Base-by-base conservation (phyloP, 2,113 vertebrate species). In the Rhea pennata region DNA sequence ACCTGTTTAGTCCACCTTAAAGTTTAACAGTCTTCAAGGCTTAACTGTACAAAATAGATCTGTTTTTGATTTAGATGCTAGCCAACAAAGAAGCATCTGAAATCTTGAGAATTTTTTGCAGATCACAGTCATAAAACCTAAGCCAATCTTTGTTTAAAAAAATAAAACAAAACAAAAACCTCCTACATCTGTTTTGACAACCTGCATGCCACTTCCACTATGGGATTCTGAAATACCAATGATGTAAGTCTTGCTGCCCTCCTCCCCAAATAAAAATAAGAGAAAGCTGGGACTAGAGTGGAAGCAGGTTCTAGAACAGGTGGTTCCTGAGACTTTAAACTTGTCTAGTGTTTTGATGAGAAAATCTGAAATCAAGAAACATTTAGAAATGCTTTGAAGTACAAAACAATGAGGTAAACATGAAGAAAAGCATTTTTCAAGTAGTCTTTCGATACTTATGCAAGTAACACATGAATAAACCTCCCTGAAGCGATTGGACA, bases 351-450 rank as follows among this genome's bases (percentile, higher is more conserved):
- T 87, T 87, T 72, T 84, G 31, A 48, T 76, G 23, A 90, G 46
- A 85, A 93, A 80, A 77, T 88, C 29, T 5, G 12, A 88, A 91
- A n/a, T 70, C 13, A 88, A 83, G 64, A 77, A 97, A 69, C 39
- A 76, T 56, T 73, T 83, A 84, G 54, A 80, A 40, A 44, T 83
- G 67, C 82, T 96, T 95, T 96, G 94, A 94, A 96, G 64, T 77
- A 90, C 64, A 73, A 91, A 90, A 80, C 26, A 86, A 73, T 93
- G 79, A 90, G 69, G 36, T 90, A 88, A 94, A 70, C 64, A 73
- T 90, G 79, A 92, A 87, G 79, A 54, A 64, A 90, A 64, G 11
- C 6, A 14, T 90, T 93, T 91, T 90, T 83, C 33, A 39, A 80
- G 23, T 61, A 87, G 84, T 20, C 59, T 91, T 88, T 80, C 71